These are phyloP conservation scores for Lithobates pipiens DNA, from an alignment of 2,797 vertebrate genomes.

Conservation along the genomic window DNA sequence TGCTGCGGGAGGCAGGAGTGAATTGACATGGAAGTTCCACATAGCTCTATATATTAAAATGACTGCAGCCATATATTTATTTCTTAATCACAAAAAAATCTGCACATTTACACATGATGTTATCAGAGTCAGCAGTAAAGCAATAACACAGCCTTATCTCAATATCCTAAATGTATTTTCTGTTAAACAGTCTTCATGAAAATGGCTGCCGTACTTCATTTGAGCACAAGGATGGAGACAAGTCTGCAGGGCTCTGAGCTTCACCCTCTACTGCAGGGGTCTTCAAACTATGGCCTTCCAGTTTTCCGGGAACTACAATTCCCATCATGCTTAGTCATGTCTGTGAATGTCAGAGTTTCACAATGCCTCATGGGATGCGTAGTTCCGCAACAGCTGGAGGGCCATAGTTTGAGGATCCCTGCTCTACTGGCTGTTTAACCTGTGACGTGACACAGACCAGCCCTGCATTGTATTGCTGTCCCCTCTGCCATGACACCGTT, in stretches of 20 bases:
- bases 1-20: not conserved
- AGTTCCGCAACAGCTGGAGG: no score
- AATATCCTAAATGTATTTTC: not conserved
- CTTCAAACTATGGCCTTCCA: no score
- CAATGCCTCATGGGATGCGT: no score
- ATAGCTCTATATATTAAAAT: no score
- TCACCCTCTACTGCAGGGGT: not conserved
- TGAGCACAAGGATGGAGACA: not conserved
- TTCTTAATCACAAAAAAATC: no score
- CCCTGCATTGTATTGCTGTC: conserved; percentile 10
- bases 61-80: not conserved
- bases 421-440: conserved; percentile 6
- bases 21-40: no score
- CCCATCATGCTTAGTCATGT: no score
- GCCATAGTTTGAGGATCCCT: no score
- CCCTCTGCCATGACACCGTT: not conserved
- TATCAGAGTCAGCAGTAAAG: not conserved
- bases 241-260: not conserved
- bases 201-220: conserved; percentile 8
- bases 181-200: not conserved
- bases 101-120: conserved; percentile 1
- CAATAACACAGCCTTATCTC: not conserved
- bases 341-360: no score
- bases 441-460: not conserved
- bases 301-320: no score